These are phyloP conservation scores for Chymomyza amoena DNA, from an alignment of 2,888 invertebrate genomes.

Conservation along the genomic window DNA sequence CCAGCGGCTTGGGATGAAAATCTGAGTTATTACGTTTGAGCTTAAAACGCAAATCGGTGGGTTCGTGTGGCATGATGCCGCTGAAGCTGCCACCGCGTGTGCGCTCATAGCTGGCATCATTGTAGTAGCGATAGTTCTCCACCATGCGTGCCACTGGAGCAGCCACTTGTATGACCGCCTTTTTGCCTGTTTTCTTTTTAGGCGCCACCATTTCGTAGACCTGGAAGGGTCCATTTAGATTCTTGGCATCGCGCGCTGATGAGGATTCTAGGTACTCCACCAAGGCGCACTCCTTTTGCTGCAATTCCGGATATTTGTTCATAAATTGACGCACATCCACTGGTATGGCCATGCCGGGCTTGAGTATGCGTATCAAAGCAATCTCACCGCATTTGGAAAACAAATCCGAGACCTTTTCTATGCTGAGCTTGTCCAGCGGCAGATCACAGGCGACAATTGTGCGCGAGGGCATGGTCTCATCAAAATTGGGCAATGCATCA, in stretches of 20 bases:
- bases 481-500: constrained; percentile 91
- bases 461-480: constrained; percentile 94
- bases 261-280: constrained; percentile 94
- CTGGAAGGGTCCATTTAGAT: constrained; percentile 82
- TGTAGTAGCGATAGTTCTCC: constrained; percentile 82
- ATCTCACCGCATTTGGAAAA: constrained; percentile 94
- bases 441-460: constrained; percentile 93
- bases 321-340: constrained; percentile 94
- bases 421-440: constrained; percentile 90
- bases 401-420: constrained; percentile 94
- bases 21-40: constrained; percentile 77
- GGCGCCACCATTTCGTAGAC: constrained; percentile 90
- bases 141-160: constrained; percentile 81
- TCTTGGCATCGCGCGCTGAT: constrained; percentile 89
- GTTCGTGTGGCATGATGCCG: constrained; percentile 78
- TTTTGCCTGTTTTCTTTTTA: constrained; percentile 85
- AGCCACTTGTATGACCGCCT: constrained; percentile 78
- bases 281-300: constrained; percentile 91
- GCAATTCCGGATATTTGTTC: constrained; percentile 93
- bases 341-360: constrained; percentile 93
- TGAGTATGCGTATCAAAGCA: constrained; percentile 90
- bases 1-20: constrained; percentile 57
- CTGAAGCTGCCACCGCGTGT: constrained; percentile 78
- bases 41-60: constrained; percentile 73
- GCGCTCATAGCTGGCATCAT: constrained; percentile 77